Conservation (phyloP, 1,140 invertebrate species). For the Lepidotrigona ventralis region DNA sequence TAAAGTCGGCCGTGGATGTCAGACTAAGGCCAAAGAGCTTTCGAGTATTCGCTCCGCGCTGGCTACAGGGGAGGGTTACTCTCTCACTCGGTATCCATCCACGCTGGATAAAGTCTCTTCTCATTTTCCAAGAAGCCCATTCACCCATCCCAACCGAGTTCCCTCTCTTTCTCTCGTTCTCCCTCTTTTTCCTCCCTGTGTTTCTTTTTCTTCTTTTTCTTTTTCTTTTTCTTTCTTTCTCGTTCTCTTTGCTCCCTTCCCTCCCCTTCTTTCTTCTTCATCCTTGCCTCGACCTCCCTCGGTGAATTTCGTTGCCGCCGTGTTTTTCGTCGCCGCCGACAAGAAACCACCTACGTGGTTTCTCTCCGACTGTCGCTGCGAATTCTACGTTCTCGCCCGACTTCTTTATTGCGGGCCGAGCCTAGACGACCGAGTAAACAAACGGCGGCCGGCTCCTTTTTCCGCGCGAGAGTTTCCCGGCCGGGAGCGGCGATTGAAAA, state of each 20-base stretch:
- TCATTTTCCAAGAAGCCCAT: conserved; percentile 65
- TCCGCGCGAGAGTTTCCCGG: not conserved
- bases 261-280: not conserved
- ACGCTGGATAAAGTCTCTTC: conserved; percentile 64
- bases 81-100: conserved; percentile 56
- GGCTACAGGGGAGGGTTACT: conserved; percentile 42
- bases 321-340: conserved; percentile 49
- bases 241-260: not conserved
- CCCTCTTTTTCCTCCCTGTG: conserved; percentile 18
- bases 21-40: conserved; percentile 52
- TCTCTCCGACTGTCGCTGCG: conserved; percentile 54
- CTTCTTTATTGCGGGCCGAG: conserved; percentile 64
- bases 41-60: conserved; percentile 43
- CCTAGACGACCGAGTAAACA: conserved; percentile 65
- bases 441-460: conserved; percentile 46
- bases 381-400: conserved; percentile 59
- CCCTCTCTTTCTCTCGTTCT: conserved; percentile 35
- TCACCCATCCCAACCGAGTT: conserved; percentile 48
- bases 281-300: too few relatives aligned
- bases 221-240: not conserved
- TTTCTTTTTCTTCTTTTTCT: conserved; percentile 6
- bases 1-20: conserved; percentile 53
- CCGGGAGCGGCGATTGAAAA: not conserved
- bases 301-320: conserved; percentile 45
- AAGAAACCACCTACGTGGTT: conserved; percentile 39